Evolutionary conservation across 30 jellyfish, hydroid and myxozoan genomes (phyloP), one percentile per base, ranked within the genome.

Genomic region (Nemopilema nomurai): DNA sequence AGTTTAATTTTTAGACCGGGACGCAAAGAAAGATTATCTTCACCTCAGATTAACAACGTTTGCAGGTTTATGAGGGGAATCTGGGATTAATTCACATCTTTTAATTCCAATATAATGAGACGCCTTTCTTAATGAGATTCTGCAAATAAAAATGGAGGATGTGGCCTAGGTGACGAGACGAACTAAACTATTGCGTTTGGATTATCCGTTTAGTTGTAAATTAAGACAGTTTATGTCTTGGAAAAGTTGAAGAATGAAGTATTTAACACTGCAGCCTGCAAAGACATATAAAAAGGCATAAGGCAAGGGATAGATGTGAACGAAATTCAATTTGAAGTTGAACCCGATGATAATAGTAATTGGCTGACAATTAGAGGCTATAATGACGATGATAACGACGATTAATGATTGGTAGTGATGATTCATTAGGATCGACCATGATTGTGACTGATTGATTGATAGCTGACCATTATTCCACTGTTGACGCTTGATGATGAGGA

Each of bases 101-200:
- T 21, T 73, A 64, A 73, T 21, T 18, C 3, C 9, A 41, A 22
- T 41, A 69, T 68, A 69, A 82, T 32, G 53, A 51, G 91, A 72
- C 91, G 86, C 86, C 91, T 62, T 52, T 71, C 74, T 50, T 83
- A 83, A 83, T 51, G 67, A 63, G 86, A 71, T 82, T 71, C 85
- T 18, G 65, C 80, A 51, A 83, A 53, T 25, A 69, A 67, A 83
- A 71, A 69, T 49, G 81, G 71, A 70, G 89, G 88, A 80, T 67
- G 74, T 66, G 89, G 89, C 89, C 81, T 77, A 68, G 50, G 69
- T n/a, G 89, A 64, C 82, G 57, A 30, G 79, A 50, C 89, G 79
- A 80, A 30, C 81, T 22, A 16, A 30, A 33, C 89, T 49, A 20
- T 79, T 67, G 28, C 69, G 79, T 22, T 23, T 26, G 79, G 79